Conservation (phyloP, 2,113 vertebrate species). For the Chionomys nivalis region DNA sequence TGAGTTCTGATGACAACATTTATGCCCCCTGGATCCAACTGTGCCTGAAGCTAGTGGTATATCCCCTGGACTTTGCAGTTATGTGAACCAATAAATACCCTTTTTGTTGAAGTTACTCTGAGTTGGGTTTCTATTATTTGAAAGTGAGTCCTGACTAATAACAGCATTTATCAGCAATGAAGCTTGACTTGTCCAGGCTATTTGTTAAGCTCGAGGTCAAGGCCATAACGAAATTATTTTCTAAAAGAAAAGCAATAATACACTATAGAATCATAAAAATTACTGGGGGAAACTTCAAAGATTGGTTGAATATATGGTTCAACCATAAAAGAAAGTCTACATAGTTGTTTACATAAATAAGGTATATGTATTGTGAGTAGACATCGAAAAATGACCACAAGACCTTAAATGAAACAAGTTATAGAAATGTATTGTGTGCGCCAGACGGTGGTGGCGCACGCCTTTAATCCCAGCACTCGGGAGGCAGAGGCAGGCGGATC, state of each 20-base stretch:
- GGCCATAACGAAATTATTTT: conserved; percentile 15
- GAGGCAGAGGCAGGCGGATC: too few relatives aligned
- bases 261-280: conserved; percentile 36
- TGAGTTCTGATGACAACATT: conserved; percentile 69
- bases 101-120: conserved; percentile 78
- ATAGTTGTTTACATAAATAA: conserved; percentile 29
- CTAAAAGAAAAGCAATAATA: conserved; percentile 25
- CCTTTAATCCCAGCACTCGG: too few relatives aligned
- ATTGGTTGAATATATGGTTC: background rate
- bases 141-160: conserved; percentile 45
- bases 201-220: conserved; percentile 47
- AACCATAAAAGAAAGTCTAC: conserved; percentile 29
- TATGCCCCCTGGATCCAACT: conserved; percentile 76
- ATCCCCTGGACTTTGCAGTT: conserved; percentile 76
- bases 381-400: conserved; percentile 10
- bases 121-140: conserved; percentile 74
- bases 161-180: conserved; percentile 5
- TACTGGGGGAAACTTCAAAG: conserved; percentile 5
- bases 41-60: conserved; percentile 80
- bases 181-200: conserved; percentile 28
- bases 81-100: conserved; percentile 80
- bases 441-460: too few relatives aligned
- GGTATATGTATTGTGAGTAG: conserved; percentile 1
- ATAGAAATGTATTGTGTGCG: conserved; percentile 49
- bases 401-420: conserved; percentile 48